A percentile compares a stretch with the other conserved stretches of the same genome.
Evolutionary conservation across 2,888 invertebrate species (phyloP).

Genomic region (Neoascia interrupta): DNA sequence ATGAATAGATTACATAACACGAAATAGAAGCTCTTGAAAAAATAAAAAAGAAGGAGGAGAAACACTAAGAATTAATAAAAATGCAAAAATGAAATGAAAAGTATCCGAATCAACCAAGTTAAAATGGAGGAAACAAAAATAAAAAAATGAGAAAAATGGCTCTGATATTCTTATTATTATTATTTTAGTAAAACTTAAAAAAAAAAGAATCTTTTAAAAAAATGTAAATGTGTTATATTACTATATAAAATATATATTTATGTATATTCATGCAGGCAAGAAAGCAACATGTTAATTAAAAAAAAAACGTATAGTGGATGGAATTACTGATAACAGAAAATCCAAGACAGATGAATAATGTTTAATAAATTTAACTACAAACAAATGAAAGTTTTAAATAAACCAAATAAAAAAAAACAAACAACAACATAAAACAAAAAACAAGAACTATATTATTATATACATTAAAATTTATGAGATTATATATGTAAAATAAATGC

Average conservation of each 20-base stretch:
- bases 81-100: not conserved
- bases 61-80: constrained; percentile 2
- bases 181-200: constrained; percentile 44
- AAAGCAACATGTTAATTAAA: constrained; percentile 58
- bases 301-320: constrained; percentile 42
- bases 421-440: constrained; percentile 31
- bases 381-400: constrained; percentile 51
- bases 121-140: constrained; percentile 14
- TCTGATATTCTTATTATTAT: constrained; percentile 62
- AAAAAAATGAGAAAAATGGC: constrained; percentile 53
- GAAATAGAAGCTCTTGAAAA: not conserved
- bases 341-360: constrained; percentile 33
- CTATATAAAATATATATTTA: constrained; percentile 64
- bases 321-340: constrained; percentile 38
- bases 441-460: constrained; percentile 68
- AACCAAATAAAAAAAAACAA: constrained; percentile 23
- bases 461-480: constrained; percentile 69
- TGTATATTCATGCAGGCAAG: constrained; percentile 65
- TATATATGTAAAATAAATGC: constrained; percentile 78
- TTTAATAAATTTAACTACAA: constrained; percentile 54
- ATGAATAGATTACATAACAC: constrained; percentile 7
- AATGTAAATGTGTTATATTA: constrained; percentile 68
- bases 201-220: constrained; percentile 20
- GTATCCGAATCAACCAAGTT: not conserved
- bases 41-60: not conserved